Base-by-base conservation (phyloP, 35 echinoderm and acorn worm species). In the Nesometra sesokonis region DNA sequence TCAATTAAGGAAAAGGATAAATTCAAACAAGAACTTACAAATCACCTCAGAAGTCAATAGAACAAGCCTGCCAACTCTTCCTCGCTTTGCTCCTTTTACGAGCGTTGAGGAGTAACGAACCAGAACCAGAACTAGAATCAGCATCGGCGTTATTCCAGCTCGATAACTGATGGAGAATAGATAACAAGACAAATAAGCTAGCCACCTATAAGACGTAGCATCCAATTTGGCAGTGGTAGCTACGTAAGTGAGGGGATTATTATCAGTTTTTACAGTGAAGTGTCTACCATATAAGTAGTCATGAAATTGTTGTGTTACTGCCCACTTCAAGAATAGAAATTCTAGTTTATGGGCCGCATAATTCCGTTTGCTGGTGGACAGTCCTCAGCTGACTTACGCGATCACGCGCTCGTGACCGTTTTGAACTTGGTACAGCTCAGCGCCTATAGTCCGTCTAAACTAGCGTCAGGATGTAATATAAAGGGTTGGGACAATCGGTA, bases 391-490 rank as follows among this genome's bases (percentile, higher is more conserved):
- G 0, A 23, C 38, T 29, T 80, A 46, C 34, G 81, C 52, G 3
- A 78, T 57, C 33, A 83, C 37, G 52, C 79, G 35, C 35, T 32
- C 35, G 23, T 33, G 79, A 15, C 35, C 9, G 11, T 36, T n/a
- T 46, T 87, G 47, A 23, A 88, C 85, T 67, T 93, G 94, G 52
- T 90, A 87, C 23, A 93, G 76, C 30, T 82, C 88, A 27, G 91
- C 94, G 36, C 94, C 94, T 3, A n/a, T n/a, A 95, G 80, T 11
- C 93, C 93, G 11, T 15, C 5, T 0, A 78, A 85, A 52, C 90
- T 89, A 23, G 93, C 90, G 86, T 95, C 93, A 3, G 88, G 92
- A 30, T 92, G 93, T 4, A 95, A 33, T 0, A 89, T 29, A 76
- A 95, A 92, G 0, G 90, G 93, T 78, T 89, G 79, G 8, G 82